Conservation (phyloP, 1,140 invertebrate species). For the Mactra quadrangularis region DNA sequence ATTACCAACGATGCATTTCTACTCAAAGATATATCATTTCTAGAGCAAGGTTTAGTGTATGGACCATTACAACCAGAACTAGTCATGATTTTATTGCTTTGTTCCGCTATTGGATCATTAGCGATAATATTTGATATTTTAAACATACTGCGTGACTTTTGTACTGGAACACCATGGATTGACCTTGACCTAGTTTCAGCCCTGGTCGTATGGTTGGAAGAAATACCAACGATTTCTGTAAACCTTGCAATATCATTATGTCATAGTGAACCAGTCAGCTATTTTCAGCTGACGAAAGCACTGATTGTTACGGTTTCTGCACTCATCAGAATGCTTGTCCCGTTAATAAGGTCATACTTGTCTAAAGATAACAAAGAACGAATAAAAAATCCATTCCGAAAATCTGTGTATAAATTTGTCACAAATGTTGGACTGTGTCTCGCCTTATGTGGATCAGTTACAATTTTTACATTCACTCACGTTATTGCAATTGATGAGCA, state of each 20-base stretch:
- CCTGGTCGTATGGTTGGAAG: conserved; percentile 63
- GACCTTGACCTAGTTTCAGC: conserved; percentile 58
- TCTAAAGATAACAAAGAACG: conserved; percentile 47
- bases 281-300: conserved; percentile 64
- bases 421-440: conserved; percentile 69
- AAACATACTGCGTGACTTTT: conserved; percentile 46
- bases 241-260: conserved; percentile 64
- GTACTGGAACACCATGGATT: conserved; percentile 45
- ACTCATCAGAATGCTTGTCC: conserved; percentile 64
- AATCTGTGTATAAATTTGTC: conserved; percentile 62
- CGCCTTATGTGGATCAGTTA: conserved; percentile 63
- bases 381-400: conserved; percentile 14
- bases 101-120: conserved; percentile 57
- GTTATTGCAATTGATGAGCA: conserved; percentile 55
- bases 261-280: conserved; percentile 64
- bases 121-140: conserved; percentile 60
- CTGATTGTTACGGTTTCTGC: conserved; percentile 48
- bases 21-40: conserved; percentile 52
- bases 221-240: conserved; percentile 63
- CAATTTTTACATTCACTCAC: conserved; percentile 74
- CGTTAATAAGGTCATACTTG: conserved; percentile 64
- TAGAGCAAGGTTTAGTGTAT: conserved; percentile 61
- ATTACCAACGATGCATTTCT: conserved; percentile 63
- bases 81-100: conserved; percentile 35
- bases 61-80: conserved; percentile 44